Evolutionary conservation across 2,888 invertebrate species (phyloP).

Genomic region (Heterodera filipjevi): DNA sequence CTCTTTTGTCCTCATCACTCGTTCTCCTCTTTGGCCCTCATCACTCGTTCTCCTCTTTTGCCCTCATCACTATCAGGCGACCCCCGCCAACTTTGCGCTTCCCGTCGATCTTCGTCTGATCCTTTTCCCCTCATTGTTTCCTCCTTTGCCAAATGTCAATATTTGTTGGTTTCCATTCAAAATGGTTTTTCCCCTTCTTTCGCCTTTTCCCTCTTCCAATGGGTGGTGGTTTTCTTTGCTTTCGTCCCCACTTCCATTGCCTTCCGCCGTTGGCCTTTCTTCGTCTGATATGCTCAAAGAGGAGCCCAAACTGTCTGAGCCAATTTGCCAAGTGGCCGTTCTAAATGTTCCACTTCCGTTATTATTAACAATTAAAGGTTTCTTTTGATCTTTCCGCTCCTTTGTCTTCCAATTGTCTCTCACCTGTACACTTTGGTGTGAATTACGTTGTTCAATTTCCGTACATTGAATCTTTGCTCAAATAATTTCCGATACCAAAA

Average conservation of each 20-base stretch:
- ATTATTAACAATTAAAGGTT: no score
- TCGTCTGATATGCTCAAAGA: constrained; percentile 45
- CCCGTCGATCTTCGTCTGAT: constrained; percentile 61
- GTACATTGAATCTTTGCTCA: constrained; percentile 53
- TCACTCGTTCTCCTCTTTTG: no score
- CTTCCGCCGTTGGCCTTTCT: constrained; percentile 50
- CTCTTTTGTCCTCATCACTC: no score
- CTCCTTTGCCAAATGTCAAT: not conserved
- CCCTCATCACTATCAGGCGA: no score
- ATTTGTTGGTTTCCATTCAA: not conserved
- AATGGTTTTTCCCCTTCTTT: not conserved
- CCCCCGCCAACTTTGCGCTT: constrained; percentile 51
- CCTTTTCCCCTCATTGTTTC: constrained; percentile 45
- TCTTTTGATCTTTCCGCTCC: not conserved
- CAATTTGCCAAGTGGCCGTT: constrained; percentile 61
- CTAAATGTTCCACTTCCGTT: constrained; percentile 39
- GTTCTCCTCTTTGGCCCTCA: no score
- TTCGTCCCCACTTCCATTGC: constrained; percentile 20
- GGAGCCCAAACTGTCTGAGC: not conserved
- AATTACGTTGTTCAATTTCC: constrained; percentile 58
- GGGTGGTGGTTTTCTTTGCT: constrained; percentile 18
- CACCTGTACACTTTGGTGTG: constrained; percentile 65
- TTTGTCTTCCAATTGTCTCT: constrained; percentile 11
- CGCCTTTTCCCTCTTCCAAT: constrained; percentile 21
- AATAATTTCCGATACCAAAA: constrained; percentile 62